Conservation (phyloP, 1,140 invertebrate genomes). For the Archivesica marissinica region DNA sequence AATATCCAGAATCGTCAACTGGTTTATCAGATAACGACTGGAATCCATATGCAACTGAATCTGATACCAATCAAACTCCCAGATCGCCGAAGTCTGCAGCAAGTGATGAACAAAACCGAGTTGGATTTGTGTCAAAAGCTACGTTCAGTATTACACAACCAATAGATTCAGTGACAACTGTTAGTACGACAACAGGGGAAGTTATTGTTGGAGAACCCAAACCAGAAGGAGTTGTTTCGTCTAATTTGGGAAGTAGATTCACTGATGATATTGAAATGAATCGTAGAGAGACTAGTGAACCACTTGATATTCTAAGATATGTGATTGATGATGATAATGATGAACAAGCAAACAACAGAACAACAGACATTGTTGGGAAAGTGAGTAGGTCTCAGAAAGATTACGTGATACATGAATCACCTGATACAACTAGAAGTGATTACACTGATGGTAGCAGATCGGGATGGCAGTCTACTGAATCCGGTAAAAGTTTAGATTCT, state of each 20-base stretch:
- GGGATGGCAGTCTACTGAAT: conserved; percentile 38
- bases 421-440: conserved; percentile 38
- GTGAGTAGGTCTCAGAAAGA: conserved; percentile 17
- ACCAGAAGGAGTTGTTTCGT: background rate
- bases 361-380: background rate
- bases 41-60: conserved; percentile 73
- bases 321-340: conserved; percentile 44
- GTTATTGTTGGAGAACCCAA: conserved; percentile 19
- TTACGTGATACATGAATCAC: background rate
- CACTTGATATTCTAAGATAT: conserved; percentile 52
- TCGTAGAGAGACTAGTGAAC: background rate
- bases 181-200: conserved; percentile 55
- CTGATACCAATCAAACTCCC: conserved; percentile 67
- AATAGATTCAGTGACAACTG: conserved; percentile 32
- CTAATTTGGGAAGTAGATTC: background rate
- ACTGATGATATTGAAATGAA: background rate
- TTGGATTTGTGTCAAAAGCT: conserved; percentile 52
- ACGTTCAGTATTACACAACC: conserved; percentile 39
- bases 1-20: conserved; percentile 69
- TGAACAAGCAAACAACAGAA: background rate
- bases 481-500: conserved; percentile 34
- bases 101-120: conserved; percentile 46
- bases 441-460: conserved; percentile 39
- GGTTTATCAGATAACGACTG: conserved; percentile 73
- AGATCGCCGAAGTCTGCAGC: conserved; percentile 56